These are phyloP conservation scores for Aplocera efformata DNA, from an alignment of 2,888 invertebrate species.

Conservation along the genomic window DNA sequence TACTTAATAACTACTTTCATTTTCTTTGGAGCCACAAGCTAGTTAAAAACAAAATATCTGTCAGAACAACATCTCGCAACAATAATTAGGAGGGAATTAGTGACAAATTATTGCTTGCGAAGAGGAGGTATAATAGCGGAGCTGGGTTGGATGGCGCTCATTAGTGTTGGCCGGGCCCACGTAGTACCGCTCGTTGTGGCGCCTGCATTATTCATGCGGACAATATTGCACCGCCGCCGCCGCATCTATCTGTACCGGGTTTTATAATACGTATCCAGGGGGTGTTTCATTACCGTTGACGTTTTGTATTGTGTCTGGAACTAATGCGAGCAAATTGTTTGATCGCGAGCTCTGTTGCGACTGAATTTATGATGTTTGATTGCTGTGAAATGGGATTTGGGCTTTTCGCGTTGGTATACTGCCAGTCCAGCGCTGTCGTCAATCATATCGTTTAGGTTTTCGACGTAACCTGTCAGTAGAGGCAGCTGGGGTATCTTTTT, in stretches of 20 bases:
- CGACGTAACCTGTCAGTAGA: too few species aligned
- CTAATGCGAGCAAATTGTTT: slow-evolving; percentile 36
- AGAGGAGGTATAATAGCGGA: slow-evolving; percentile 61
- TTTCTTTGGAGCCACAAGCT: too few species aligned
- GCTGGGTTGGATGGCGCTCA: slow-evolving; percentile 66
- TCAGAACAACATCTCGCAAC: slow-evolving; percentile 40
- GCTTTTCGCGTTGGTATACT: too few species aligned
- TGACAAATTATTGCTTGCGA: slow-evolving; percentile 72
- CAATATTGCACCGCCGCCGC: slow-evolving; percentile 62
- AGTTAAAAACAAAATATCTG: slow-evolving; percentile 26
- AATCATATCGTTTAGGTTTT: too few species aligned
- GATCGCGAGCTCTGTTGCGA: slow-evolving; percentile 21
- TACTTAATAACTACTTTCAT: too few species aligned
- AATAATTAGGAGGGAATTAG: slow-evolving; percentile 73
- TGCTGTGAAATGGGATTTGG: not conserved
- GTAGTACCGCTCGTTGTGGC: slow-evolving; percentile 54
- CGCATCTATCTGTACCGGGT: slow-evolving; percentile 48
- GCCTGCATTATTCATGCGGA: slow-evolving; percentile 77
- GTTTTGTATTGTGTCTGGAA: slow-evolving; percentile 38
- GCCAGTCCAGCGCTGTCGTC: too few species aligned
- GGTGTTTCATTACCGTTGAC: slow-evolving; percentile 46
- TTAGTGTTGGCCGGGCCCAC: slow-evolving; percentile 64
- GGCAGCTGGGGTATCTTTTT: too few species aligned
- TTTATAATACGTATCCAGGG: slow-evolving; percentile 41
- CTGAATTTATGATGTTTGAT: slow-evolving; percentile 19